Percentiles rank a stretch among this genome's conserved stretches.
phyloP scores from a whole-genome alignment of 2,797 vertebrate genomes.

The Ctenopoma multispine region DNA sequence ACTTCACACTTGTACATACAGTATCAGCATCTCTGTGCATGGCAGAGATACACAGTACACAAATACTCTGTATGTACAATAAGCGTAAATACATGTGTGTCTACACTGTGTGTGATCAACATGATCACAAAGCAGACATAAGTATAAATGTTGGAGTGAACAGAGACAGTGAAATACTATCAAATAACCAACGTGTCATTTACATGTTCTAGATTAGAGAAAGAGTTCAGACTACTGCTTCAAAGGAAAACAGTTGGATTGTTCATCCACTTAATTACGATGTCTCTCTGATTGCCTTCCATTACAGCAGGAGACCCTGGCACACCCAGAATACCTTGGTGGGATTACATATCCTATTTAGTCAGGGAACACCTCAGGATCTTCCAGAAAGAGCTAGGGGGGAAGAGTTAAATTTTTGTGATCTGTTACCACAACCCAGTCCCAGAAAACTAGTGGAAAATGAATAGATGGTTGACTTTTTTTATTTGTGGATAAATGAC shows the following conservation, averaged over 20 bases:
- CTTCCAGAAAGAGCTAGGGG: background rate
- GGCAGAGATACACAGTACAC: background rate
- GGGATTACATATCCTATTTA: background rate
- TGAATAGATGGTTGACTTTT: background rate
- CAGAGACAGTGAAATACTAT: background rate
- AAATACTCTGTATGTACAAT: conserved; percentile 3
- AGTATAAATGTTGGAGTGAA: background rate
- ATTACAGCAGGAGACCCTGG: no score
- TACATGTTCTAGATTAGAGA: no score
- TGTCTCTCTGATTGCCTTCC: background rate
- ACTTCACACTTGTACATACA: conserved; percentile 20
- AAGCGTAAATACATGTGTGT: background rate
- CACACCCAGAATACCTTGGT: background rate
- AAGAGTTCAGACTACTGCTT: background rate
- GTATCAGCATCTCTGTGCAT: background rate
- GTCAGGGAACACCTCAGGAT: background rate
- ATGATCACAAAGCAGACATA: background rate
- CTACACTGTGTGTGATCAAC: background rate
- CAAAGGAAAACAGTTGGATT: background rate
- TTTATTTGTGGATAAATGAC: background rate
- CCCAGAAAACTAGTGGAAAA: background rate
- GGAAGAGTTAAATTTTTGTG: background rate
- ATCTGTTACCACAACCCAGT: background rate
- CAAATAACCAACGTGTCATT: no score
- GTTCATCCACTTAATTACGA: background rate